These are phyloP conservation scores for Drosophila macrospina DNA, from an alignment of 2,888 invertebrate species.

Conservation along the genomic window DNA sequence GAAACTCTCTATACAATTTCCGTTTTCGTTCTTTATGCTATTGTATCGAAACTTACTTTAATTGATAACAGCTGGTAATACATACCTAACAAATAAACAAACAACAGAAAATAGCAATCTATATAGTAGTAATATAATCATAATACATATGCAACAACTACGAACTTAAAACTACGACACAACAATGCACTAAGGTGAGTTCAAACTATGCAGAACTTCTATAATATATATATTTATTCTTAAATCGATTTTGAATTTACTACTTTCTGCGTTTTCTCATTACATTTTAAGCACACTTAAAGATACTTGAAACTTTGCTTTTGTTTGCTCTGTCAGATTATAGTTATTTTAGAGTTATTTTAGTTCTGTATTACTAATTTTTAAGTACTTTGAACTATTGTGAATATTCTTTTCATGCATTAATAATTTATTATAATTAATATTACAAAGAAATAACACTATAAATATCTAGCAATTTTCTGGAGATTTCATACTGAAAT, in stretches of 20 bases:
- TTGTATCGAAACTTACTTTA: conserved; percentile 38
- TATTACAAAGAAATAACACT: no score
- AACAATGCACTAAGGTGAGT: conserved; percentile 50
- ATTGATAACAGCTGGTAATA: conserved; percentile 47
- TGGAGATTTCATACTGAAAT: no score
- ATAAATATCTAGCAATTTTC: no score
- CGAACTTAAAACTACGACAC: conserved; percentile 41
- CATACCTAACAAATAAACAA: conserved; percentile 18
- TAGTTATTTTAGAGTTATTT: no score
- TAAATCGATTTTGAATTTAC: neutral
- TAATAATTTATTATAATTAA: neutral
- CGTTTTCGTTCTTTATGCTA: conserved; percentile 43
- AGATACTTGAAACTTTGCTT: neutral
- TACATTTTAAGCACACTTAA: no score
- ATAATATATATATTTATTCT: neutral
- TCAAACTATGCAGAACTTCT: neutral
- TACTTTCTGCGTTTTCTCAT: no score
- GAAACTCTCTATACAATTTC: conserved; percentile 33
- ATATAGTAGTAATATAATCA: conserved; percentile 28
- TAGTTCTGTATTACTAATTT: no score
- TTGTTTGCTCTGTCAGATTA: neutral
- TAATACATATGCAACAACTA: conserved; percentile 40
- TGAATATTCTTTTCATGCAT: no score
- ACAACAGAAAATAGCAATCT: conserved; percentile 37
- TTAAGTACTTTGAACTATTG: no score